phyloP scores from a whole-genome alignment of 2,113 vertebrate genomes.

The zebrafish (Danio rerio) region DNA sequence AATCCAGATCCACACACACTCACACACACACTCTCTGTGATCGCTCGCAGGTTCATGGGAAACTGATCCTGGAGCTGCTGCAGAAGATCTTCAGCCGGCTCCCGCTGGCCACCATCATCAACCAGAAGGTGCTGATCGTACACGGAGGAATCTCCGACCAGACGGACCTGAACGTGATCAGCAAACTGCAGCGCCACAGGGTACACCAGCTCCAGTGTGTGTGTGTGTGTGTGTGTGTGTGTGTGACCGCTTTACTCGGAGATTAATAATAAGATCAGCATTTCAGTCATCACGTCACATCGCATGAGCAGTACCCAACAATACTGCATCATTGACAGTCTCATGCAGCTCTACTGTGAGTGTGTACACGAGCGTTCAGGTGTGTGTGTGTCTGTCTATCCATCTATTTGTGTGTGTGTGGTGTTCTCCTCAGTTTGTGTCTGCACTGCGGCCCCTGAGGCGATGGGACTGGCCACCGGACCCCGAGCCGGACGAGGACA shows the following conservation, averaged over 20 bases:
- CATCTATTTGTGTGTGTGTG: no score
- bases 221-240: no score
- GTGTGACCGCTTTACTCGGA: no score
- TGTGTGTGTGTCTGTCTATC: no score
- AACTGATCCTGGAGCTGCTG: constrained; percentile 86
- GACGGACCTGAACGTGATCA: constrained; percentile 84
- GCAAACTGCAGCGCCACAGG: constrained; percentile 83
- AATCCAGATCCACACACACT: constrained; percentile 18
- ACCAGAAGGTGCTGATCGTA: constrained; percentile 87
- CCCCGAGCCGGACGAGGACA: constrained; percentile 47
- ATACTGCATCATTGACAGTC: no score
- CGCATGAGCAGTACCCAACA: no score
- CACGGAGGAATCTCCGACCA: constrained; percentile 89
- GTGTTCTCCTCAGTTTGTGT: constrained; percentile 80
- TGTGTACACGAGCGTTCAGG: no score
- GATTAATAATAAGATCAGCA: no score
- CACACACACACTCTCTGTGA: neutral
- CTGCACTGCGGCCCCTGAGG: constrained; percentile 80
- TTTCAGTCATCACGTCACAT: no score
- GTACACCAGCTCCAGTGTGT: no score
- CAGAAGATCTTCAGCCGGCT: constrained; percentile 93
- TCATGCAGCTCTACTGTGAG: no score
- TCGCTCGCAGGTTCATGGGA: constrained; percentile 83
- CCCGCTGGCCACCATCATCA: constrained; percentile 88
- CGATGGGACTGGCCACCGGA: constrained; percentile 36